A percentile compares a stretch with the other conserved stretches of the same genome.
phyloP scores from a whole-genome alignment of 1,140 invertebrate species.

The Lordiphosa mommai region DNA sequence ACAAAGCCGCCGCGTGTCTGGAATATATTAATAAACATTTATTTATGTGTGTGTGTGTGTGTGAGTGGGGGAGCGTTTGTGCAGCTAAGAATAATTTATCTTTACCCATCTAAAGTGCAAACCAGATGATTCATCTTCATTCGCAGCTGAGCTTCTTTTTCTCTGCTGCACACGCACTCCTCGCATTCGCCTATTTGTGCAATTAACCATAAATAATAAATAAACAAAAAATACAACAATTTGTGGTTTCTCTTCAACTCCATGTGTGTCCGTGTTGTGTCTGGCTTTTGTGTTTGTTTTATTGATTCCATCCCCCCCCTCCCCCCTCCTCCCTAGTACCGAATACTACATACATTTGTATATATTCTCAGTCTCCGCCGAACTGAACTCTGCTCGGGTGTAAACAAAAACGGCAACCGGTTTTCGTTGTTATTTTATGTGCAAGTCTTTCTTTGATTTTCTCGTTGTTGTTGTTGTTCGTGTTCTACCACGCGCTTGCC shows the following conservation, averaged over 20 bases:
- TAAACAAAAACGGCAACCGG: conserved; percentile 67
- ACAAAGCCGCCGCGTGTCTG: conserved; percentile 50
- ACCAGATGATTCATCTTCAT: conserved; percentile 45
- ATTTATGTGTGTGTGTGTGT: conserved; percentile 16
- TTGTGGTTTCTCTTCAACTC: conserved; percentile 25
- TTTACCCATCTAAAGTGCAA: conserved; percentile 46
- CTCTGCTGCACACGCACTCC: conserved; percentile 30
- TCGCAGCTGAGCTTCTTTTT: conserved; percentile 21
- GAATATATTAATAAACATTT: conserved; percentile 60
- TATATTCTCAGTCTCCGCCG: not conserved
- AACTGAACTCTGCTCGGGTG: conserved; percentile 19
- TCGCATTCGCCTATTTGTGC: conserved; percentile 55
- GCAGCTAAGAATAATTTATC: conserved; percentile 38
- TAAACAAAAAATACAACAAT: conserved; percentile 22
- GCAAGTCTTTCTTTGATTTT: conserved; percentile 33
- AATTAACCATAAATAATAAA: conserved; percentile 45
- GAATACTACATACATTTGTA: too few relatives aligned
- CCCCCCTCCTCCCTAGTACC: not conserved
- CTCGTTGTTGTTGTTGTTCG: conserved; percentile 13
- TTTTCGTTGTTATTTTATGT: conserved; percentile 26
- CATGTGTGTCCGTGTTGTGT: conserved; percentile 42
- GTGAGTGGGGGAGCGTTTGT: conserved; percentile 21
- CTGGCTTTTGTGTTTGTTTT: conserved; percentile 57
- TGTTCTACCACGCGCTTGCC: conserved; percentile 15
- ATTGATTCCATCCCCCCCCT: conserved; percentile 48